Evolutionary conservation across 2,888 invertebrate species (phyloP), one percentile per base, ranked within the genome.

Genomic region (Torymus auratus): DNA sequence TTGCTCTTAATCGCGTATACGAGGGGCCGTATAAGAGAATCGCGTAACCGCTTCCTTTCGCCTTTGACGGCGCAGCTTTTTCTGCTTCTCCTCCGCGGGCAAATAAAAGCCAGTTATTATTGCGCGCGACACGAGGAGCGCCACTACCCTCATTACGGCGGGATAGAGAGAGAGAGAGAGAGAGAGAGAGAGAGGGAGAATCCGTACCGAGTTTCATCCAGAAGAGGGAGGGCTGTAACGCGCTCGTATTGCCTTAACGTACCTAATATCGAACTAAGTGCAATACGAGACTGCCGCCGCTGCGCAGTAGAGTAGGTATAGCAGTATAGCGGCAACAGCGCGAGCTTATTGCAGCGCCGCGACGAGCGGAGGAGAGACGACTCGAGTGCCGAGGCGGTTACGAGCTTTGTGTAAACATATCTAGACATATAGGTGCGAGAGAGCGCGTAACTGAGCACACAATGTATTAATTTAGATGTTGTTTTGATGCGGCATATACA

Each of bases 91-190:
- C 12, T 13, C 11, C 4, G 20, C 20, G 17, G 28, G 60, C 58
- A 61, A 78, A 78, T 78, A 78, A 78, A 78, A 78, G 52, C 2
- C 28, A 17, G 79, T 79, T 74, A 79, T 79, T 74, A 79, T 69
- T 52, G 74, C 53, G n/a, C 13, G 15, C n/a, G 55, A 14, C 56
- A 15, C 55, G 52, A 15, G 14, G 20, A 23, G 20, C 10, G 61
- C 11, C 53, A 55, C 68, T 20, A 50, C 56, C 68, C 67, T 78
- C 73, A 78, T 78, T 78, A 78, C 73, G 55, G 5, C 20, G 1
- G 10, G 28, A 11, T 23, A 20, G 20, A 20, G 20, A 20, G 20
- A 20, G 20, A 20, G 20, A 20, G 23, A 70, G 53, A 50, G 11
- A 71, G 2, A 15, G 2, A 12, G 20, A 61, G 20, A 17, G 52